Base-by-base conservation (phyloP, 2,113 vertebrate genomes). In the Charina bottae region DNA sequence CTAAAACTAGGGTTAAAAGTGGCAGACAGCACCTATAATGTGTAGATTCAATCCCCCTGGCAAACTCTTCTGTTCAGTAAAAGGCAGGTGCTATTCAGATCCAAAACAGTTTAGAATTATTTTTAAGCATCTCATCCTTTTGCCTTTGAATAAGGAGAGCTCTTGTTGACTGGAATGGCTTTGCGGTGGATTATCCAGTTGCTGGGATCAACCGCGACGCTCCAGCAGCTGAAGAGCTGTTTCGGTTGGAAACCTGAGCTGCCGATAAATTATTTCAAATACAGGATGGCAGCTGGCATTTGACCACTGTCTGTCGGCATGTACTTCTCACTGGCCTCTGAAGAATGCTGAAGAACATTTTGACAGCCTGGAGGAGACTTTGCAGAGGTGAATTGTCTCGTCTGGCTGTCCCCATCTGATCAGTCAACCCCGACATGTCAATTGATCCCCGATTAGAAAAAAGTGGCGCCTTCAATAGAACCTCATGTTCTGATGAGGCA, bases 241-340 rank as follows among this genome's bases (percentile, higher is more conserved):
- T 89, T 89, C 37, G 49, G 83, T 58, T 68, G 53, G 92, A 58
- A 92, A 89, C 26, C 26, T 12, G 92, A 92, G 83, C 88, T 0
- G 17, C 19, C 19, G 1, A 56, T 68, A 58, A 85, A 89, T 92
- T 58, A 68, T 46, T 89, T 56, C 83, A 56, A 56, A 53, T 2
- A 23, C 59, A 24, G 26, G 59, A 9, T 5, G 19, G 83, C 92
- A 89, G 28, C 88, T 56, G 78, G 56, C 11, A 6, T 19, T 72
- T 8, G 54, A 37, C 12, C 37, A 53, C 12, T 28, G 12, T 19
- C 37, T 58, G 6, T 9, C n/a, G 9, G 9, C n/a, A 12, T 7
- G 37, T 1, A 1, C 42, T 46, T 58, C 85, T n/a, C 53, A 26
- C 85, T 78, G 6, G 2, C 85, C 8, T 0, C 28, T 21, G 53